Percentiles rank a stretch among this genome's conserved stretches.
Evolutionary conservation across 2,113 vertebrate genomes (phyloP).

Genomic region (Orcinus orca): DNA sequence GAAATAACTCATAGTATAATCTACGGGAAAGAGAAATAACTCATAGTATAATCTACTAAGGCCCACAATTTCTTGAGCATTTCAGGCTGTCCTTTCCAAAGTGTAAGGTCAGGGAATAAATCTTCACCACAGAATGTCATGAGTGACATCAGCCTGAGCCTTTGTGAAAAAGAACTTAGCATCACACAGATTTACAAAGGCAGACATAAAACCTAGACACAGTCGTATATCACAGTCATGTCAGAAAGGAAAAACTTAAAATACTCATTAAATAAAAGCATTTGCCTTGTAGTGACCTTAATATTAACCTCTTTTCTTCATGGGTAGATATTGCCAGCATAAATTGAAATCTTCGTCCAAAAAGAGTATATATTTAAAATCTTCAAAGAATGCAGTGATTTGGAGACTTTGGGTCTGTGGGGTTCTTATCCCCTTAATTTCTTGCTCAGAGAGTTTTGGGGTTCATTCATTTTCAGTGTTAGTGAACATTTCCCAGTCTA

Average conservation of each 20-base stretch:
- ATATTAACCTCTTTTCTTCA: conserved; percentile 14
- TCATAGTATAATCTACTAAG: conserved; percentile 77
- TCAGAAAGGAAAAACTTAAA: conserved; percentile 54
- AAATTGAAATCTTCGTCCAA: not conserved
- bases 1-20: conserved; percentile 80
- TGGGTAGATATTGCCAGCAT: not conserved
- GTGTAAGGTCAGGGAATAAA: conserved; percentile 82
- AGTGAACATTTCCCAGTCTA: not conserved
- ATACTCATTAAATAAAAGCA: not conserved
- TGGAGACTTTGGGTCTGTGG: not conserved
- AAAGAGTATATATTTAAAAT: conserved; percentile 21
- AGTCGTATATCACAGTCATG: conserved; percentile 28
- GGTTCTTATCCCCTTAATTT: not conserved
- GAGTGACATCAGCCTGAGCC: conserved; percentile 64
- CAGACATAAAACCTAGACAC: conserved; percentile 32
- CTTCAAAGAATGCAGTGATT: not conserved
- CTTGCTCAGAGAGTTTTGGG: not conserved
- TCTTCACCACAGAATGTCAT: conserved; percentile 78
- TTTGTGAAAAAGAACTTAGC: conserved; percentile 69
- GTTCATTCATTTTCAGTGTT: not conserved
- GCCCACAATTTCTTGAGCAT: conserved; percentile 76
- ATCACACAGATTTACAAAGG: conserved; percentile 67
- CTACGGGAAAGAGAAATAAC: conserved; percentile 79
- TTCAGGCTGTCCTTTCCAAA: conserved; percentile 80
- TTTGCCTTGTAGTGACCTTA: conserved; percentile 33